Percentiles rank a stretch among this genome's conserved stretches.
Evolutionary conservation across 2,888 invertebrate genomes (phyloP).

Genomic region (Gymnoscelis rufifasciata): DNA sequence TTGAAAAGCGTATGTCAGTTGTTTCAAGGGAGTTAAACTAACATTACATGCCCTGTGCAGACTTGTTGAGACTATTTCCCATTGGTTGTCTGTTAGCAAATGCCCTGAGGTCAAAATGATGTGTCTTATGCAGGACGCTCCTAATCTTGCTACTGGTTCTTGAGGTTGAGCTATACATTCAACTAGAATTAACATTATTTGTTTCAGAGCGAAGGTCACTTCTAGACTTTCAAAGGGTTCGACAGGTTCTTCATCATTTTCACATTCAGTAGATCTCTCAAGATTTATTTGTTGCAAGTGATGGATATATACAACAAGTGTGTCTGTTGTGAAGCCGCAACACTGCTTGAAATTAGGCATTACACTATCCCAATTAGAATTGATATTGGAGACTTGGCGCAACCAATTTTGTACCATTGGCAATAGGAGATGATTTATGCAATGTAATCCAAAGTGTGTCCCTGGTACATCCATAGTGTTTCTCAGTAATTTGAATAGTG

Average conservation of each 20-base stretch:
- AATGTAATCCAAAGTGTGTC: slow-evolving; percentile 92
- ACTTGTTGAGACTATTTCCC: slow-evolving; percentile 90
- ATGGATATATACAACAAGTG: slow-evolving; percentile 91
- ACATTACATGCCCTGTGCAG: slow-evolving; percentile 90
- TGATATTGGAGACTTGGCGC: slow-evolving; percentile 84
- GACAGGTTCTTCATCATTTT: slow-evolving; percentile 57
- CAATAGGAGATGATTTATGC: slow-evolving; percentile 93
- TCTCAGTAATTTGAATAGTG: slow-evolving; percentile 89
- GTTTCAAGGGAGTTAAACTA: slow-evolving; percentile 92
- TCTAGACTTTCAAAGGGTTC: slow-evolving; percentile 79
- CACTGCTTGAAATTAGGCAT: slow-evolving; percentile 97
- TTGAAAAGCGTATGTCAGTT: slow-evolving; percentile 93
- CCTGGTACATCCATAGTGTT: slow-evolving; percentile 90
- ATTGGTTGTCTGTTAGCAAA: slow-evolving; percentile 88
- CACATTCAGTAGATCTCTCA: slow-evolving; percentile 58
- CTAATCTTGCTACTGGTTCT: slow-evolving; percentile 93
- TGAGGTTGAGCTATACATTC: slow-evolving; percentile 95
- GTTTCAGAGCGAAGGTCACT: slow-evolving; percentile 89
- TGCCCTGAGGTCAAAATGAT: slow-evolving; percentile 90
- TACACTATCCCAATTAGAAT: slow-evolving; percentile 85
- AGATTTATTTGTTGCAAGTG: slow-evolving; percentile 83
- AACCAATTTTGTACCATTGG: slow-evolving; percentile 97
- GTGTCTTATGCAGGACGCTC: slow-evolving; percentile 94
- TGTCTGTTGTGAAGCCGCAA: slow-evolving; percentile 94
- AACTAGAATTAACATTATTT: slow-evolving; percentile 89